Conservation (phyloP, 2,888 invertebrate genomes). For the Rotaria macrura region DNA sequence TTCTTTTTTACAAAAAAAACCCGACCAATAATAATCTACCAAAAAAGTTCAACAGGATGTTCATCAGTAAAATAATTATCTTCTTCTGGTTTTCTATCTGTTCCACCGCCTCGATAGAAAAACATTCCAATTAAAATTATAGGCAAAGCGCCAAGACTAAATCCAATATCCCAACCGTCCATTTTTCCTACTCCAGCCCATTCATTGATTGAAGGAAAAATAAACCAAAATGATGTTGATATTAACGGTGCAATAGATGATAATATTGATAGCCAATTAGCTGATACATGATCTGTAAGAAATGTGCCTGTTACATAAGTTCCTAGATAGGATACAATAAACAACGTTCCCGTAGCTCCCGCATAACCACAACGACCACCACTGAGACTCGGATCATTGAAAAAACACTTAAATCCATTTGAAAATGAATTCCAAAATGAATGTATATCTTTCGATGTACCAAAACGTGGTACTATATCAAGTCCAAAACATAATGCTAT, state of each 20-base stretch:
- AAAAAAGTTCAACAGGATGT: conserved; percentile 4
- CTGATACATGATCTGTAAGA: conserved; percentile 9
- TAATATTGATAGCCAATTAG: conserved; percentile 13
- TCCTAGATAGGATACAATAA: conserved; percentile 4
- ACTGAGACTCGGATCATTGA: neutral
- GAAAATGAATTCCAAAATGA: neutral
- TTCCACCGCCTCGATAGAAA: neutral
- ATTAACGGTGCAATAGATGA: neutral
- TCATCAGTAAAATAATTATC: neutral
- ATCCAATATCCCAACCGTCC: neutral
- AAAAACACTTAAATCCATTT: neutral
- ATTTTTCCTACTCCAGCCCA: neutral
- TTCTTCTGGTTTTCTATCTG: neutral
- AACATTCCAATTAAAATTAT: conserved; percentile 18
- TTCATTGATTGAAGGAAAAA: neutral
- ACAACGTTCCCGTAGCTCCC: neutral
- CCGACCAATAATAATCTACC: neutral
- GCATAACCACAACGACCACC: neutral
- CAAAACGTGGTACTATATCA: conserved; percentile 17
- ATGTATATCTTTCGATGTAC: neutral
- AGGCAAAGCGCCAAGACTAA: conserved; percentile 14
- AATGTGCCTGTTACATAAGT: conserved; percentile 11
- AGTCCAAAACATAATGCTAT: conserved; percentile 14
- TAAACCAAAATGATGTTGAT: conserved; percentile 17
- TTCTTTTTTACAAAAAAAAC: neutral